Evolutionary conservation across 2,113 vertebrate genomes (phyloP).

Genomic region (Lophochroa leadbeateri): DNA sequence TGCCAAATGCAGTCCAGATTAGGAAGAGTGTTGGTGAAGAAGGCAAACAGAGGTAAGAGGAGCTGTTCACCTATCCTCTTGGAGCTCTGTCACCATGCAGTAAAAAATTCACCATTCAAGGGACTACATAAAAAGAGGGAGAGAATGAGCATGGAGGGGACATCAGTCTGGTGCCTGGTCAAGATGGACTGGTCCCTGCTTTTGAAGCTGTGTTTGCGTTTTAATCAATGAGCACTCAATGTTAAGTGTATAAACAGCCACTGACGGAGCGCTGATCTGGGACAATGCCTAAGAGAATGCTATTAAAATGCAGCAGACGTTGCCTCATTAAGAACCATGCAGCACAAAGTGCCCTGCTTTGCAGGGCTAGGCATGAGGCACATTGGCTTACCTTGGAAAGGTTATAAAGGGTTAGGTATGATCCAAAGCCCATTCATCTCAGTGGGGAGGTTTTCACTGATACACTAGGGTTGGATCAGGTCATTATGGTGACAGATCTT

Average conservation of each 20-base stretch:
- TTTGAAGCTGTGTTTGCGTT: neutral
- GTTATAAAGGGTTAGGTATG: neutral
- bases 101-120: neutral
- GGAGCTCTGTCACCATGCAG: neutral
- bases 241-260: neutral
- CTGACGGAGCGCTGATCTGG: neutral
- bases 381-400: neutral
- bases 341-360: neutral
- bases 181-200: neutral
- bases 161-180: neutral
- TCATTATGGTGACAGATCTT: neutral
- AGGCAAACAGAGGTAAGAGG: neutral
- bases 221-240: neutral
- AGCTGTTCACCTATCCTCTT: neutral
- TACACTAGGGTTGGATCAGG: neutral
- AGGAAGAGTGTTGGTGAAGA: neutral
- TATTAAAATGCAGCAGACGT: slow-evolving; percentile 22
- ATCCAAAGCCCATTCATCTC: neutral
- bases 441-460: neutral
- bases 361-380: neutral
- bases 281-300: neutral
- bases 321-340: neutral
- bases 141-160: neutral
- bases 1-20: neutral
- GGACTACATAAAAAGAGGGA: neutral